Base-by-base conservation (phyloP, 1,140 invertebrate species). In the Plodia interpunctella region DNA sequence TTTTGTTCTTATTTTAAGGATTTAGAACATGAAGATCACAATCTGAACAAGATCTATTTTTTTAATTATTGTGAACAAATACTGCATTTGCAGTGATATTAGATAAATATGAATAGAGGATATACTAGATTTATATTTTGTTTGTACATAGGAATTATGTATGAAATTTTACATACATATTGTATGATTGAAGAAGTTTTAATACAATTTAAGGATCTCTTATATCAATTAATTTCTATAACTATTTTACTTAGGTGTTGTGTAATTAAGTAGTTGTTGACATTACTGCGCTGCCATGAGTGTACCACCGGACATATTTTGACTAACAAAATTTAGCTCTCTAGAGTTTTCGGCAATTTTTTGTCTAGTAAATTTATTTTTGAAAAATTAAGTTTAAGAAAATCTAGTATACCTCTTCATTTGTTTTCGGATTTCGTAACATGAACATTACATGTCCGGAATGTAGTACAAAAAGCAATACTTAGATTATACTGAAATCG, bases 111-210 rank as follows among this genome's bases (percentile, higher is more conserved):
- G 6, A 49, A 20, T 52, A 55, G 59, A 55, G 35, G 59, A 60
- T 55, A 55, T 60, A 55, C 53, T 55, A 60, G 59, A 60, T 55
- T 55, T 35, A 35, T 51, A 44, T 55, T 44, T 44, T 25, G 28
- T 53, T 21, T 62, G 55, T 62, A 57, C 60, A 62, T 62, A 62
- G 18, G 15, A 32, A 59, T 54, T 59, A 59, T 63, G 62, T 63
- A 60, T 44, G 38, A 44, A 44, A 44, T 44, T 44, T 44, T 55
- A 50, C 18, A 54, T 13, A 19, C 30, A 50, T 57, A 32, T 59
- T 59, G 11, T 59, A 59, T 44, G 32, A 59, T 32, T 35, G 35
- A 54, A 13, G n/a, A 28, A 59, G 54, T 44, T 53, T 59, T 59
- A 60, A 53, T 49, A 20, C 20, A 44, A 32, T 32, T 32, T 32